A percentile compares a stretch with the other conserved stretches of the same genome.
These are phyloP conservation scores for Balaeniceps rex DNA, from an alignment of 2,113 vertebrate genomes.

Conservation along the genomic window DNA sequence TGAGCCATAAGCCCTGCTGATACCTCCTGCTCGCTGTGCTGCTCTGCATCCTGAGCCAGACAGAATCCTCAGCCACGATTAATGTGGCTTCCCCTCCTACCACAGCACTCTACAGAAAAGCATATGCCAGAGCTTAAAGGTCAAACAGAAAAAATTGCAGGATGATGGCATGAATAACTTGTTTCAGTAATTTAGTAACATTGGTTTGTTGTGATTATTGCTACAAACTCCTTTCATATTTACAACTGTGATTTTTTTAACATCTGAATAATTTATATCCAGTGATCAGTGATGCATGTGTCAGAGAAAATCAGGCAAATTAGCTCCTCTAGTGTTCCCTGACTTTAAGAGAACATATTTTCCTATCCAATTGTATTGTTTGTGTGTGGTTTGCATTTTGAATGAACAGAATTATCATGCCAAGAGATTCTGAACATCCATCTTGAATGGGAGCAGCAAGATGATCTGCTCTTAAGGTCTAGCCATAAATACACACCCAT, in stretches of 20 bases:
- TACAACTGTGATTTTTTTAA: slow-evolving; percentile 14
- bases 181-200: slow-evolving; percentile 1
- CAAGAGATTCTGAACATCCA: background rate
- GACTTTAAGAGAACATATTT: background rate
- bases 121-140: background rate
- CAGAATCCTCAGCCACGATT: background rate
- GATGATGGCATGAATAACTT: background rate
- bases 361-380: background rate
- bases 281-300: background rate
- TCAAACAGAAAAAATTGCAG: background rate
- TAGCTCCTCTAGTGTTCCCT: background rate
- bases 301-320: slow-evolving; percentile 7
- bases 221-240: slow-evolving; percentile 3
- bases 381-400: background rate
- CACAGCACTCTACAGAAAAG: background rate
- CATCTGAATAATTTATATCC: slow-evolving; percentile 35
- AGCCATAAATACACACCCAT: fast-evolving
- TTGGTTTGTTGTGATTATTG: slow-evolving; percentile 20
- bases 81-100: background rate
- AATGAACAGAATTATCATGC: background rate
- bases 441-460: background rate
- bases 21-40: background rate
- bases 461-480: background rate
- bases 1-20: background rate
- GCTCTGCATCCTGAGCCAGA: background rate